A percentile compares a stretch with the other conserved stretches of the same genome.
Conservation (phyloP, 1,140 invertebrate species). For the Bombus huntii region DNA sequence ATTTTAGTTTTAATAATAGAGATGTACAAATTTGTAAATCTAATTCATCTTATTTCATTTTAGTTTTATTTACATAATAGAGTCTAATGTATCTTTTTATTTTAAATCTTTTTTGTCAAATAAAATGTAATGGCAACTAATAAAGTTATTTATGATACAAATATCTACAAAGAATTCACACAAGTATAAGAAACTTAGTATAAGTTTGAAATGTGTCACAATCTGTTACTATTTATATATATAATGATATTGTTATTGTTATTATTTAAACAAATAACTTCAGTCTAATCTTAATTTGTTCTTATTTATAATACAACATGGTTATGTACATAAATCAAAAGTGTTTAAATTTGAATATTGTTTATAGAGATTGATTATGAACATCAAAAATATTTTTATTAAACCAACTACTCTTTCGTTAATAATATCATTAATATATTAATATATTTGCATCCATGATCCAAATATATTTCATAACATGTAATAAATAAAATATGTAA, state of each 20-base stretch:
- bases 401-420: conserved; percentile 5
- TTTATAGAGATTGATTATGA: conserved; percentile 38
- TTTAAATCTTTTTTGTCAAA: conserved; percentile 17
- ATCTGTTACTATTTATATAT: conserved; percentile 1
- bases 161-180: conserved; percentile 52
- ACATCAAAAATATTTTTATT: conserved; percentile 47
- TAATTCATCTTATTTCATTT: conserved; percentile 58
- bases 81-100: conserved; percentile 8
- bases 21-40: conserved; percentile 72
- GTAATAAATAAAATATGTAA: conserved; percentile 44
- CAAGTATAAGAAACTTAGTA: conserved; percentile 51
- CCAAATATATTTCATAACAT: conserved; percentile 34
- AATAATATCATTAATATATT: conserved; percentile 32
- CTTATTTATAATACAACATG: conserved; percentile 44
- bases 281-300: conserved; percentile 8
- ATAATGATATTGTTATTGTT: not conserved
- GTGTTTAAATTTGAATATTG: conserved; percentile 26
- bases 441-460: conserved; percentile 40
- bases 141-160: conserved; percentile 53
- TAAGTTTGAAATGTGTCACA: conserved; percentile 16
- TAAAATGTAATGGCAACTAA: conserved; percentile 43
- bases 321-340: conserved; percentile 54
- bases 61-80: conserved; percentile 51
- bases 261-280: conserved; percentile 14
- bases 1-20: conserved; percentile 44